A percentile compares a stretch with the other conserved stretches of the same genome.
Evolutionary conservation across 2,888 invertebrate genomes (phyloP).

Genomic region (Octodonta nipae): DNA sequence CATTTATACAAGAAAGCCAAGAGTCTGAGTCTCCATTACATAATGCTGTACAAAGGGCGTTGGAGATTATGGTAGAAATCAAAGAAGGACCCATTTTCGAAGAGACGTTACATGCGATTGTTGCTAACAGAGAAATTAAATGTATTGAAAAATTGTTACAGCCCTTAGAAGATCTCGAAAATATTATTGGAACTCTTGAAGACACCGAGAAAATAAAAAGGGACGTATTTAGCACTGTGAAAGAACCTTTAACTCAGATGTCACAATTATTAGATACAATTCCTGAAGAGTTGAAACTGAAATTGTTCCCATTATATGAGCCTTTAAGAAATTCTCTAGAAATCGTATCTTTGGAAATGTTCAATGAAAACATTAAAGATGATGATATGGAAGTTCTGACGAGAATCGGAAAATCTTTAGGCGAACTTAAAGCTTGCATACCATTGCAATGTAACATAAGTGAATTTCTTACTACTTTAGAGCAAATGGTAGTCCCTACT

Average conservation of each 20-base stretch:
- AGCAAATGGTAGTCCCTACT: constrained; percentile 10
- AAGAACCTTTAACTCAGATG: constrained; percentile 25
- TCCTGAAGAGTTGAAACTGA: constrained; percentile 21
- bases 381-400: constrained; percentile 15
- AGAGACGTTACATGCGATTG: constrained; percentile 15
- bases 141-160: constrained; percentile 24
- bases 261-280: constrained; percentile 22
- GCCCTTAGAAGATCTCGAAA: constrained; percentile 18
- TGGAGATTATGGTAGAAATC: neutral
- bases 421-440: constrained; percentile 12
- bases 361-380: constrained; percentile 24
- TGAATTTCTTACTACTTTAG: constrained; percentile 10
- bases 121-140: constrained; percentile 23
- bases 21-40: constrained; percentile 23
- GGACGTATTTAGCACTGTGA: constrained; percentile 18
- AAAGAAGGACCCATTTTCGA: constrained; percentile 15
- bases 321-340: constrained; percentile 28
- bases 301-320: constrained; percentile 19
- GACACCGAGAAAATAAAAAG: constrained; percentile 18
- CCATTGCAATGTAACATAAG: constrained; percentile 9
- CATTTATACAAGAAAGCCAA: no score
- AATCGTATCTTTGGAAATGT: constrained; percentile 26
- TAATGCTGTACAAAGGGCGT: constrained; percentile 17
- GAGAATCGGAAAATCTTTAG: constrained; percentile 13
- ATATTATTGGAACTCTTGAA: neutral